Evolutionary conservation across 2,797 vertebrate species (phyloP).

Genomic region (Rhincodon typus): DNA sequence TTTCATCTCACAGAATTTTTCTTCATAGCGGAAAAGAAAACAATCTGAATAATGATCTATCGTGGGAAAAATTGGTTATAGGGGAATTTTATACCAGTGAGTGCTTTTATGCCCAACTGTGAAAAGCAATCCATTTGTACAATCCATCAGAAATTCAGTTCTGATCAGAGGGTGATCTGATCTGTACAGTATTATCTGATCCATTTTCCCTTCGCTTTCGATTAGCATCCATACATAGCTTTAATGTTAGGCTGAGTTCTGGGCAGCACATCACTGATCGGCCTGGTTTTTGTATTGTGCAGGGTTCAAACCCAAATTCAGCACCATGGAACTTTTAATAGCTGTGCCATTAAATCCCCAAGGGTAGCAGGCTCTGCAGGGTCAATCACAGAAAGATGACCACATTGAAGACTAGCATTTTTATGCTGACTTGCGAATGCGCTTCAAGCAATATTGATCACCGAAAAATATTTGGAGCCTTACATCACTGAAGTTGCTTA

Average conservation of each 20-base stretch:
- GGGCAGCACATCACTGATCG: background rate
- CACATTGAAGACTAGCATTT: constrained; percentile 40
- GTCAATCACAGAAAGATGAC: constrained; percentile 36
- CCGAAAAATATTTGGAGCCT: constrained; percentile 57
- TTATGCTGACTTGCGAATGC: constrained; percentile 48
- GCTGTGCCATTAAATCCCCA: constrained; percentile 29
- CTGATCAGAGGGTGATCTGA: background rate
- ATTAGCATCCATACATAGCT: background rate
- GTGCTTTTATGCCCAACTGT: background rate
- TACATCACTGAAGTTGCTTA: constrained; percentile 74
- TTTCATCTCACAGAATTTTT: background rate
- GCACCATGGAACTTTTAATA: constrained; percentile 16
- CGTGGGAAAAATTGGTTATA: no score
- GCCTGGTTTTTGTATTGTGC: background rate
- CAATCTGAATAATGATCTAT: background rate
- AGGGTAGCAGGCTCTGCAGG: constrained; percentile 24
- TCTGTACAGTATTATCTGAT: background rate
- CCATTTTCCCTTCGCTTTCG: background rate
- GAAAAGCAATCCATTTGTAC: background rate
- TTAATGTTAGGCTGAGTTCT: background rate
- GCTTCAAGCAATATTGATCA: constrained; percentile 62
- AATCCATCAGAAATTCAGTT: background rate
- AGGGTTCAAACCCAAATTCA: background rate
- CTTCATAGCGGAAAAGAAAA: background rate
- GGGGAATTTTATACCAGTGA: background rate